Conservation (phyloP, 2,113 vertebrate species). For the Plectropomus leopardus region DNA sequence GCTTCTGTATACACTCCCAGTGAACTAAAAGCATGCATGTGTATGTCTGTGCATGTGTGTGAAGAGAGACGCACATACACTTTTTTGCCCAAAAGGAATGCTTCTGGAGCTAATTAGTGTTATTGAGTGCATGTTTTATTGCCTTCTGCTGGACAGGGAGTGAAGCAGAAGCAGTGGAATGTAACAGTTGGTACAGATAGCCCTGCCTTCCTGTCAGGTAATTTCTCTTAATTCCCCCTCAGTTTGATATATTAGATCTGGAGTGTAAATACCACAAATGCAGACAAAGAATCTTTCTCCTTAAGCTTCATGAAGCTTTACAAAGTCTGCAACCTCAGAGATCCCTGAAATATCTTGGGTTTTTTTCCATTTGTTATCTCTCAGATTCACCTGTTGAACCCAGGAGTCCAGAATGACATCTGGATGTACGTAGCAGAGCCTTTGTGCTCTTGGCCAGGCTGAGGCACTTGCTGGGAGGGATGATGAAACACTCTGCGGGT, state of each 20-base stretch:
- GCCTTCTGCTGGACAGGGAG: slow-evolving; percentile 72
- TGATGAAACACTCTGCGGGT: slow-evolving; percentile 80
- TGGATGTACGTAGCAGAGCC: slow-evolving; percentile 73
- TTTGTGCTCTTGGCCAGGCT: slow-evolving; percentile 57
- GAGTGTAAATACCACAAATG: slow-evolving; percentile 48
- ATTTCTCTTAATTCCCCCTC: slow-evolving; percentile 56
- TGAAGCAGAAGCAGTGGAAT: slow-evolving; percentile 75
- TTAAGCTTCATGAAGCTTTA: slow-evolving; percentile 28
- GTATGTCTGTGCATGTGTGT: slow-evolving; percentile 27
- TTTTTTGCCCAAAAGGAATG: slow-evolving; percentile 69
- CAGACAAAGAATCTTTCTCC: slow-evolving; percentile 36
- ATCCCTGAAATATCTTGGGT: slow-evolving; percentile 23
- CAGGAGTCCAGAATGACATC: slow-evolving; percentile 72
- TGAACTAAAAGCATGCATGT: slow-evolving; percentile 42
- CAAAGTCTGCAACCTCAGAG: slow-evolving; percentile 28
- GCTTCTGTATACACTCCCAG: slow-evolving; percentile 58
- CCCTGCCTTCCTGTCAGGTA: slow-evolving; percentile 65
- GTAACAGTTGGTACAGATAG: slow-evolving; percentile 69
- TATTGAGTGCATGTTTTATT: slow-evolving; percentile 78
- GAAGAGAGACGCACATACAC: slow-evolving; percentile 41
- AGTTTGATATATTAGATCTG: slow-evolving; percentile 46
- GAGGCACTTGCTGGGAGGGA: slow-evolving; percentile 74
- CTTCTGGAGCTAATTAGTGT: slow-evolving; percentile 83
- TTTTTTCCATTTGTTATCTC: slow-evolving; percentile 34
- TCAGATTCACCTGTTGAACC: slow-evolving; percentile 78